A percentile compares a stretch with the other conserved stretches of the same genome.
Evolutionary conservation across 2,888 invertebrate genomes (phyloP).

Genomic region (Aplocera efformata): DNA sequence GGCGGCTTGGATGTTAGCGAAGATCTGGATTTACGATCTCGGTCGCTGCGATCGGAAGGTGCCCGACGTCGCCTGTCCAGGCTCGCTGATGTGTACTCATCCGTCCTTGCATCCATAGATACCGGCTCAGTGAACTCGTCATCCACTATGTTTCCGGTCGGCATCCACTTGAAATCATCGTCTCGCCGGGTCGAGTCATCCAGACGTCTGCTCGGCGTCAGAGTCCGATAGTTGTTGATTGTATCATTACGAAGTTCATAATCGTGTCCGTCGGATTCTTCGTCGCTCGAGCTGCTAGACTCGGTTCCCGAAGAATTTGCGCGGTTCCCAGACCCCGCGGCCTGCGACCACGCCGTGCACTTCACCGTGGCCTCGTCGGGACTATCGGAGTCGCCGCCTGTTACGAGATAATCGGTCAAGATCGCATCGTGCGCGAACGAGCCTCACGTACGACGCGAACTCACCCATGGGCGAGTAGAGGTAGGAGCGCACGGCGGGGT

Average conservation of each 20-base stretch:
- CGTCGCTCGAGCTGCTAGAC: slow-evolving; percentile 58
- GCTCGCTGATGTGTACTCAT: slow-evolving; percentile 69
- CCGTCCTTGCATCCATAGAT: slow-evolving; percentile 50
- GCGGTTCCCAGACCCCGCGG: slow-evolving; percentile 57
- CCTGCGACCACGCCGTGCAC: slow-evolving; percentile 73
- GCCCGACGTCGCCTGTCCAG: slow-evolving; percentile 79
- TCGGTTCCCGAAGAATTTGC: slow-evolving; percentile 66
- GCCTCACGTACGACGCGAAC: slow-evolving; percentile 57
- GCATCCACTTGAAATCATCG: slow-evolving; percentile 86
- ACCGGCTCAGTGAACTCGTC: slow-evolving; percentile 48
- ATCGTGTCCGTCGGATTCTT: slow-evolving; percentile 61
- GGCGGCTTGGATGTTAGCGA: slow-evolving; percentile 78
- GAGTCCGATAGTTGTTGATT: slow-evolving; percentile 76
- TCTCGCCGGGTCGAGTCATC: slow-evolving; percentile 83
- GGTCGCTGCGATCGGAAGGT: slow-evolving; percentile 76
- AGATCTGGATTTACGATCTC: slow-evolving; percentile 83
- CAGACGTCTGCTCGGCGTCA: slow-evolving; percentile 62
- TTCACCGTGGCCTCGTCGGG: slow-evolving; percentile 83
- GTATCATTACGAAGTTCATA: slow-evolving; percentile 80
- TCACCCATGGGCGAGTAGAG: slow-evolving; percentile 79
- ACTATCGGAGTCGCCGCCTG: slow-evolving; percentile 82
- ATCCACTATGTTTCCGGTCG: slow-evolving; percentile 58
- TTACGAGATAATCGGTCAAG: slow-evolving; percentile 58
- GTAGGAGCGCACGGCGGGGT: slow-evolving; percentile 77
- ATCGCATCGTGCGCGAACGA: slow-evolving; percentile 37